phyloP scores from a whole-genome alignment of 2,888 invertebrate species.

The Phengaris alcon region DNA sequence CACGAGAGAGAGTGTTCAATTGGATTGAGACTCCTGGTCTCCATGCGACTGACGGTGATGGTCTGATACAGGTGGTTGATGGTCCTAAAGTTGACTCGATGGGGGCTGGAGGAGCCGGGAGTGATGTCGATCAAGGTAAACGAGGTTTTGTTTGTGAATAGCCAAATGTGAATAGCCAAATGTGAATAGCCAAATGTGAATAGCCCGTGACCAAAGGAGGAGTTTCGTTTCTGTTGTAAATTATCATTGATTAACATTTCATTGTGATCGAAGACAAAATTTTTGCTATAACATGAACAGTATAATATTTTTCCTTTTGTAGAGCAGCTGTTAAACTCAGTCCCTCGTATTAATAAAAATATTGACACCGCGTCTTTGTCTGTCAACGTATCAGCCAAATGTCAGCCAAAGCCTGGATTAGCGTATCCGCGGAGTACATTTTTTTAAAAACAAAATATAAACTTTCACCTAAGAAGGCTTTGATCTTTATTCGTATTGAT shows the following conservation, averaged over 20 bases:
- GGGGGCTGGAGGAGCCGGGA: background rate
- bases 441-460: background rate
- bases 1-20: conserved; percentile 38
- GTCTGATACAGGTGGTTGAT: background rate
- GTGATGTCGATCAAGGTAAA: background rate
- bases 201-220: no score
- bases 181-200: no score
- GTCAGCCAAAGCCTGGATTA: background rate
- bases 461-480: background rate
- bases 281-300: no score
- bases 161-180: no score
- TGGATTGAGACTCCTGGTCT: background rate
- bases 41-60: background rate
- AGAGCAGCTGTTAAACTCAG: no score
- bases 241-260: no score
- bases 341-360: no score
- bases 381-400: background rate
- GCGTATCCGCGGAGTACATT: background rate
- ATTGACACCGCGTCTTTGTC: no score
- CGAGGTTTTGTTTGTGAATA: background rate
- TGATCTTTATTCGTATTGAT: background rate
- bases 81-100: background rate
- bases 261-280: no score
- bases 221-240: no score
- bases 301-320: no score